phyloP scores from a whole-genome alignment of 1,140 invertebrate genomes.

The Zophobas morio region DNA sequence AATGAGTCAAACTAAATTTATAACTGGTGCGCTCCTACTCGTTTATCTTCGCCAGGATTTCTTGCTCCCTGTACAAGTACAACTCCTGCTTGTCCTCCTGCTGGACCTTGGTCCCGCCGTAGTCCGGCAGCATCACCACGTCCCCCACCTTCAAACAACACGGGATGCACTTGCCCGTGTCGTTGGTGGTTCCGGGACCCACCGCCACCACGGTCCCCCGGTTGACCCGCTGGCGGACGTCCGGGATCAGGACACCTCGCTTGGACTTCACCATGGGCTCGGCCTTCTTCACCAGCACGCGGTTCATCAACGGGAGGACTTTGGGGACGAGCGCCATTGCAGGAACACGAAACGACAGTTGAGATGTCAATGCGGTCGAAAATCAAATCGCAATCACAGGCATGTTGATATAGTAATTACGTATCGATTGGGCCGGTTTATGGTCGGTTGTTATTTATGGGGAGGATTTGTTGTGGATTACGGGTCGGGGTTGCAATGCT shows the following conservation, averaged over 20 bases:
- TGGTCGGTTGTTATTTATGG: constrained; percentile 6
- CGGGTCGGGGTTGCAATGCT: neutral
- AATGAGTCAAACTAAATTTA: constrained; percentile 35
- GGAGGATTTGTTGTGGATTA: neutral
- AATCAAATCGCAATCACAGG: neutral
- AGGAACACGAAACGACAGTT: neutral
- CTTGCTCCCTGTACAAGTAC: constrained; percentile 58
- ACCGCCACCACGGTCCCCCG: constrained; percentile 58
- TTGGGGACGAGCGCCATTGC: neutral
- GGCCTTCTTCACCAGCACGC: constrained; percentile 55
- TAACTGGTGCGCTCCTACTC: constrained; percentile 23
- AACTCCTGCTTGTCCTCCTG: constrained; percentile 51
- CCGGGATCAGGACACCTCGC: constrained; percentile 58
- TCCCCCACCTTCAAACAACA: constrained; percentile 55
- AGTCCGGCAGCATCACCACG: constrained; percentile 59
- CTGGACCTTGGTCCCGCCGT: constrained; percentile 57
- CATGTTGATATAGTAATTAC: constrained; percentile 23
- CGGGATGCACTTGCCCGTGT: constrained; percentile 53
- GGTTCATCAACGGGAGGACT: constrained; percentile 54
- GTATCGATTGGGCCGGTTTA: constrained; percentile 9
- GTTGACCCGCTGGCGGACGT: constrained; percentile 41
- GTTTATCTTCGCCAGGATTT: constrained; percentile 58
- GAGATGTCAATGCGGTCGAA: constrained; percentile 6
- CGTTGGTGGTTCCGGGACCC: constrained; percentile 55
- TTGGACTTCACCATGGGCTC: constrained; percentile 52